Evolutionary conservation across 2,888 invertebrate genomes (phyloP).

Genomic region (Eutolmus rufibarbis): DNA sequence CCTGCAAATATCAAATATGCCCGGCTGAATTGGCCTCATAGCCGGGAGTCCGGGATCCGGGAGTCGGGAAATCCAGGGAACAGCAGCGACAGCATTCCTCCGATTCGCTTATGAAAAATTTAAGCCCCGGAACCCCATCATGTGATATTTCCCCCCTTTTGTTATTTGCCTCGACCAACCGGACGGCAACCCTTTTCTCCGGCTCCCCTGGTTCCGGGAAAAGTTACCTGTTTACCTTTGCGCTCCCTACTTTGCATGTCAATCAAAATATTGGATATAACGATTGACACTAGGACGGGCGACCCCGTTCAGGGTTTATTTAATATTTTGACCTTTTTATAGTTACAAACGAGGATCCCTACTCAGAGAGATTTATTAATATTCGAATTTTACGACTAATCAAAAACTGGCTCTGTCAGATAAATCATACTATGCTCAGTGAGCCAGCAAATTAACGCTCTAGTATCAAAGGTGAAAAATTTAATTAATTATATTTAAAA

Average conservation of each 20-base stretch:
- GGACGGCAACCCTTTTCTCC: background rate
- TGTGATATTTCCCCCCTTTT: background rate
- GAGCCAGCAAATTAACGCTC: background rate
- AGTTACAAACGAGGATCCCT: background rate
- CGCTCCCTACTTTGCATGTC: constrained; percentile 23
- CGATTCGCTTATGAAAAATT: background rate
- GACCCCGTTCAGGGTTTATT: background rate
- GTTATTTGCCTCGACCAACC: background rate
- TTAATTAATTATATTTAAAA: background rate
- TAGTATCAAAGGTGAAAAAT: background rate
- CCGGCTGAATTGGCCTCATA: background rate
- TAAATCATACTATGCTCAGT: background rate
- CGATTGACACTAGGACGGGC: background rate
- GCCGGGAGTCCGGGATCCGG: background rate
- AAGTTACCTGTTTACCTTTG: constrained; percentile 21
- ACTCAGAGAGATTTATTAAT: background rate
- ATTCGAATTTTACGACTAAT: background rate
- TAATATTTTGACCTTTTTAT: background rate
- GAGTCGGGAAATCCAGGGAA: background rate
- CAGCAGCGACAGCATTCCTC: background rate
- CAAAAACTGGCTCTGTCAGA: background rate
- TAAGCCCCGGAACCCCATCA: background rate
- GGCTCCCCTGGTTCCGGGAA: background rate
- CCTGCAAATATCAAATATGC: background rate
- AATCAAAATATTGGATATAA: constrained; percentile 18